phyloP scores from a whole-genome alignment of 2,797 vertebrate genomes.

The Synaphobranchus kaupii region DNA sequence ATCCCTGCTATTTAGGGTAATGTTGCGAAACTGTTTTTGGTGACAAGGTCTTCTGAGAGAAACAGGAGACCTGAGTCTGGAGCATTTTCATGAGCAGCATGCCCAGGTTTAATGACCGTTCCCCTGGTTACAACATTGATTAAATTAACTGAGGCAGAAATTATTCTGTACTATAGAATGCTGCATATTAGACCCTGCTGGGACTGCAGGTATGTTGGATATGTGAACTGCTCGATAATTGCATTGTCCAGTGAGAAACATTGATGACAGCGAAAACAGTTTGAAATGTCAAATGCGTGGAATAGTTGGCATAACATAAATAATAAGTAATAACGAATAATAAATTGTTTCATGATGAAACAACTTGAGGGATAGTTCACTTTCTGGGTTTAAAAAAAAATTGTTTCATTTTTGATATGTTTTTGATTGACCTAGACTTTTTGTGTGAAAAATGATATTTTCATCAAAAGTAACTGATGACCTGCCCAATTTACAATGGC shows the following conservation, averaged over 20 bases:
- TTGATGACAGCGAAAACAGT: neutral
- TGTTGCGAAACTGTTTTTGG: slow-evolving; percentile 28
- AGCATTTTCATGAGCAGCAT: slow-evolving; percentile 14
- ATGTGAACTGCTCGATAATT: neutral
- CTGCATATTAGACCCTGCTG: neutral
- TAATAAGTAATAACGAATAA: neutral
- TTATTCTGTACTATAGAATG: neutral
- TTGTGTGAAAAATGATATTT: neutral
- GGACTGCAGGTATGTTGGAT: neutral
- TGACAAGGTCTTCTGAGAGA: slow-evolving; percentile 27
- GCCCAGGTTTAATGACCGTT: slow-evolving; percentile 37
- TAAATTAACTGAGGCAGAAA: slow-evolving; percentile 41
- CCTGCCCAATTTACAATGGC: neutral
- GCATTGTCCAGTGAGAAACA: neutral
- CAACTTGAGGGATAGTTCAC: neutral
- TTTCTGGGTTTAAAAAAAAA: neutral
- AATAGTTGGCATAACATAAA: neutral
- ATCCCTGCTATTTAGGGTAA: slow-evolving; percentile 8
- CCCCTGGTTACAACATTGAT: slow-evolving; percentile 54
- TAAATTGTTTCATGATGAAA: neutral
- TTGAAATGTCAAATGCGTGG: neutral
- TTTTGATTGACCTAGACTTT: neutral
- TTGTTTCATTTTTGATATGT: neutral
- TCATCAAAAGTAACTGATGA: neutral
- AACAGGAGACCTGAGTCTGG: neutral